Evolutionary conservation across 2,888 invertebrate genomes (phyloP).

Genomic region (Hoplodrina blanda): DNA sequence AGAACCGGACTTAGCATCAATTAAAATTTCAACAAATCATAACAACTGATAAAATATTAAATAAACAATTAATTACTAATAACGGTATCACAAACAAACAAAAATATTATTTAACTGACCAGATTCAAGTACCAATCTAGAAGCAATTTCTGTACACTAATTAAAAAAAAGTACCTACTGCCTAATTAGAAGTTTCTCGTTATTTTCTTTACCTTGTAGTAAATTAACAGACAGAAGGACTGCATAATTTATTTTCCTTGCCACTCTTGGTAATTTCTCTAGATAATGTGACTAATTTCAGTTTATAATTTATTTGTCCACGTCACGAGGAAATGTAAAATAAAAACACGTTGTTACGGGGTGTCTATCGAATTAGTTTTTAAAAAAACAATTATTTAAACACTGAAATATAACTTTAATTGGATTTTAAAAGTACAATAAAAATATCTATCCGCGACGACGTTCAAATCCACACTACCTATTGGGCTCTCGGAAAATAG

Average conservation of each 20-base stretch:
- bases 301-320: background rate
- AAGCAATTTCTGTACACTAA: background rate
- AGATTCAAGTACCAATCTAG: background rate
- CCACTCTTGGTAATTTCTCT: background rate
- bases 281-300: slow-evolving; percentile 27
- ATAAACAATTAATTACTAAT: slow-evolving; percentile 22
- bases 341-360: slow-evolving; percentile 24
- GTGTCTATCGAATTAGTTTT: too few relatives aligned
- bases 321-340: slow-evolving; percentile 29
- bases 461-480: too few relatives aligned
- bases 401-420: too few relatives aligned
- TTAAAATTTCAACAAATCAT: slow-evolving; percentile 23
- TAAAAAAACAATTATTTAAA: too few relatives aligned
- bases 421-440: too few relatives aligned
- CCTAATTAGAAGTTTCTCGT: background rate
- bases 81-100: slow-evolving; percentile 15
- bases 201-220: background rate
- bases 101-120: slow-evolving; percentile 2
- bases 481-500: too few relatives aligned
- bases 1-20: slow-evolving; percentile 39
- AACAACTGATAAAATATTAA: slow-evolving; percentile 26
- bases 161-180: background rate
- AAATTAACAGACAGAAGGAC: background rate
- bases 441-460: too few relatives aligned
- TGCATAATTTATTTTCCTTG: background rate